phyloP scores from a whole-genome alignment of 2,113 vertebrate species.

The Salvelinus namaycush region DNA sequence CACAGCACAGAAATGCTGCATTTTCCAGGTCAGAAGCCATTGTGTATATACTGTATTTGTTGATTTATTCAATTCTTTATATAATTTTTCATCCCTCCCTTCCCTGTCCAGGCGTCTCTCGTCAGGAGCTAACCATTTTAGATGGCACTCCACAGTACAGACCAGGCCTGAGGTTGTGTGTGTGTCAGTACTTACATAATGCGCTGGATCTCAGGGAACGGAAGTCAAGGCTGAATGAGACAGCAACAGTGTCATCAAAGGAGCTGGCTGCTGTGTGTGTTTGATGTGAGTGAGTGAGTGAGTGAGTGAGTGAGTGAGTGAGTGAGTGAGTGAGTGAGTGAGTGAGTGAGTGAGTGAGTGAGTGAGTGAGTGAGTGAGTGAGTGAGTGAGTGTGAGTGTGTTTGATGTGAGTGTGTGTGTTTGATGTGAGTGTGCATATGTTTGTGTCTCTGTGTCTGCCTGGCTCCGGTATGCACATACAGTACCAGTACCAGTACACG shows the following conservation, averaged over 20 bases:
- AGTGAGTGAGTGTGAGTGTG: neutral
- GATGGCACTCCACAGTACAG: constrained; percentile 24
- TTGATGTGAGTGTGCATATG: too few relatives aligned
- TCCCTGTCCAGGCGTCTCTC: constrained; percentile 6
- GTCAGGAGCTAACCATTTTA: constrained; percentile 12
- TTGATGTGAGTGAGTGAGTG: neutral
- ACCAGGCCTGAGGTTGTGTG: neutral
- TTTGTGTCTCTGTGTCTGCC: neutral
- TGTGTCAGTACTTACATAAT: constrained; percentile 42
- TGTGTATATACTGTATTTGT: neutral
- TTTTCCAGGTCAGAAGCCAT: neutral
- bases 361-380: neutral
- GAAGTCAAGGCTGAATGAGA: constrained; percentile 28
- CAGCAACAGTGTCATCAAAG: constrained; percentile 28
- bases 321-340: too few relatives aligned
- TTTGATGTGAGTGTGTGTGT: neutral
- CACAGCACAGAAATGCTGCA: neutral
- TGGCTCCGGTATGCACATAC: too few relatives aligned
- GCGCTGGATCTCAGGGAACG: constrained; percentile 12
- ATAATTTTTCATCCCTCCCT: neutral
- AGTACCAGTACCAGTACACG: too few relatives aligned
- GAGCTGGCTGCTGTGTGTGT: constrained; percentile 10
- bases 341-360: too few relatives aligned
- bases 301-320: neutral
- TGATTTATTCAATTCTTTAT: constrained; percentile 14